phyloP scores from a whole-genome alignment of 64 coral and sea anemone species.

The Stichodactyla mertensii region DNA sequence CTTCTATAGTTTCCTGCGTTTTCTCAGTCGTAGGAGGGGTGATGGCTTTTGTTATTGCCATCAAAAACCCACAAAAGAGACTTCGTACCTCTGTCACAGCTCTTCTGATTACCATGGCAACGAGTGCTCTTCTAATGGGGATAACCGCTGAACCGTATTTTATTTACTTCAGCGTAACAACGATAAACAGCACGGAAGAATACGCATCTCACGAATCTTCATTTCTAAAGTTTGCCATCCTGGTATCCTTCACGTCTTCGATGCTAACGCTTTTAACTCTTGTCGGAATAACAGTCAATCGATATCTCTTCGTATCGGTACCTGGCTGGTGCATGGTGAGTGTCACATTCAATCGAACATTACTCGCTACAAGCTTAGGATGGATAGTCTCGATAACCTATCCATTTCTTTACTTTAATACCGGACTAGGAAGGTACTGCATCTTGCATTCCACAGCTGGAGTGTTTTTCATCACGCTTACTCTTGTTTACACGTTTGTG shows the following conservation, averaged over 20 bases:
- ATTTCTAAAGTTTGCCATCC: slow-evolving; percentile 1
- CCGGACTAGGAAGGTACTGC: neutral
- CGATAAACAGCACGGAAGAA: neutral
- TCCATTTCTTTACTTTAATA: slow-evolving; percentile 13
- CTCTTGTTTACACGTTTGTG: neutral
- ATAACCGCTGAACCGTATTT: neutral
- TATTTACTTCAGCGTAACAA: slow-evolving; percentile 14
- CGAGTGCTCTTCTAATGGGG: slow-evolving; percentile 6
- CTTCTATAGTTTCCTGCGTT: neutral
- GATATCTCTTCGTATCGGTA: slow-evolving; percentile 22
- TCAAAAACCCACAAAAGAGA: slow-evolving; percentile 16
- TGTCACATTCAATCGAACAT: slow-evolving; percentile 15
- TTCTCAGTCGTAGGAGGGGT: neutral
- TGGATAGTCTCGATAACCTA: slow-evolving; percentile 7
- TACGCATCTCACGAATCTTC: neutral
- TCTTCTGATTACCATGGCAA: slow-evolving; percentile 8
- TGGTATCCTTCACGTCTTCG: neutral
- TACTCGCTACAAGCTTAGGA: neutral
- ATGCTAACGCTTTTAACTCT: neutral
- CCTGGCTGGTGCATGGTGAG: neutral
- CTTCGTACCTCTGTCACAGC: neutral
- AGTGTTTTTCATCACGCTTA: slow-evolving; percentile 1
- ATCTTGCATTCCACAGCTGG: slow-evolving; percentile 1
- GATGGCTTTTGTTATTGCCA: neutral
- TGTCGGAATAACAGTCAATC: slow-evolving; percentile 14